These are phyloP conservation scores for Centruroides vittatus DNA, from an alignment of 1,140 invertebrate species.

Conservation along the genomic window DNA sequence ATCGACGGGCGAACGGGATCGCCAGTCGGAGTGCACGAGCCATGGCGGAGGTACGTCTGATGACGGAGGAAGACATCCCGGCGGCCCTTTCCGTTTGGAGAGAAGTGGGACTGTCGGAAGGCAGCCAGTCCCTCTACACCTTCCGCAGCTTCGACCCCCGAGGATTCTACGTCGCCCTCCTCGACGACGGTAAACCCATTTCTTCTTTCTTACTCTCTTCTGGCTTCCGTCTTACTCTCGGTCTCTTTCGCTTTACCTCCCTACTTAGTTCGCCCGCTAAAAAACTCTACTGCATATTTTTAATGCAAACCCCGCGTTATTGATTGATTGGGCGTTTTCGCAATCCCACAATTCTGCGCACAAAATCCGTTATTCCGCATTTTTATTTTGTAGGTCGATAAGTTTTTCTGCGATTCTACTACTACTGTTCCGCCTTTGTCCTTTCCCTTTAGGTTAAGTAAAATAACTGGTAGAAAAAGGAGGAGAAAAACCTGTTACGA, in stretches of 20 bases:
- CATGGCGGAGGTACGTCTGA: slow-evolving; percentile 10
- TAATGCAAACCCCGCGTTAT: not conserved
- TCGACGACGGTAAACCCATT: not conserved
- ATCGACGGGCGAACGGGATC: too few species aligned
- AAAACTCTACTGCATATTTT: not conserved
- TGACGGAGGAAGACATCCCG: slow-evolving; percentile 9
- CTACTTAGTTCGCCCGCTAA: not conserved
- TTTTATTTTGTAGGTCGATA: not conserved
- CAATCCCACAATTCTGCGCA: not conserved
- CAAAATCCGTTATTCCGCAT: not conserved
- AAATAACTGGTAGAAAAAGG: too few species aligned
- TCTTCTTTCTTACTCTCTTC: not conserved
- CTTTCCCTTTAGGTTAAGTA: too few species aligned
- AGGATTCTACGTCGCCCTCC: slow-evolving; percentile 16
- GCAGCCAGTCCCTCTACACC: slow-evolving; percentile 10
- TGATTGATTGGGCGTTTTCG: not conserved
- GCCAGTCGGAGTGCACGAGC: too few species aligned
- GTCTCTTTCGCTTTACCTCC: too few species aligned
- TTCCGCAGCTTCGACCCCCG: slow-evolving; percentile 12
- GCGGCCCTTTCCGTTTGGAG: slow-evolving; percentile 15
- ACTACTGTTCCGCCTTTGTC: too few species aligned
- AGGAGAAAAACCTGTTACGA: too few species aligned
- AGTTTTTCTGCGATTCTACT: not conserved
- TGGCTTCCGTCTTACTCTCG: too few species aligned
- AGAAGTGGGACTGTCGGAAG: slow-evolving; percentile 14